Conservation (phyloP, 2,888 invertebrate species). For the Rhimphoctona megacephalus region DNA sequence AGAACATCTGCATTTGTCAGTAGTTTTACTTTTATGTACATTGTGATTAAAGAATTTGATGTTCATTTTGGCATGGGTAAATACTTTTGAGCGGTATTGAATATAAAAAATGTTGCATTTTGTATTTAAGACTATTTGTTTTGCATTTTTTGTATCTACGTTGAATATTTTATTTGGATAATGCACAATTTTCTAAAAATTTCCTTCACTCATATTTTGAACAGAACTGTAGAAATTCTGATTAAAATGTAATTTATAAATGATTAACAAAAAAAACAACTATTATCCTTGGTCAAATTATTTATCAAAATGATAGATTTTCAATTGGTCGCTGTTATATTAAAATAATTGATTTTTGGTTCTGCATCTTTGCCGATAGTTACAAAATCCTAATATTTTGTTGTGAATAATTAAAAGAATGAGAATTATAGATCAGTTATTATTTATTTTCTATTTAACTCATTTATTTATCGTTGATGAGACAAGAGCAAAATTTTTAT, state of each 20-base stretch:
- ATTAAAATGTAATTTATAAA: neutral
- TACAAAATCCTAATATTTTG: neutral
- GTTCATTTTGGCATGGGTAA: neutral
- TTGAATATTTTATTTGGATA: neutral
- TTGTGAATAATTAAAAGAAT: neutral
- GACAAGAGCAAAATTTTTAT: neutral
- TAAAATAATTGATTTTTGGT: neutral
- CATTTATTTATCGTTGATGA: neutral
- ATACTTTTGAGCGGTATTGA: neutral
- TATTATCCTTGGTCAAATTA: neutral
- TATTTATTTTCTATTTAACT: too few relatives aligned
- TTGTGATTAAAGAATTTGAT: neutral
- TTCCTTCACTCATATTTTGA: neutral
- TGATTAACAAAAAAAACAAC: neutral
- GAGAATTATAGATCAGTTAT: neutral
- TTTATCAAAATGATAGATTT: neutral
- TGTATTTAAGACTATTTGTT: neutral
- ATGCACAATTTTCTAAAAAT: neutral
- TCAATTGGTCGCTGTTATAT: neutral
- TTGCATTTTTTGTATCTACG: neutral
- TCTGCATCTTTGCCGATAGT: neutral
- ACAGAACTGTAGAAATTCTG: neutral
- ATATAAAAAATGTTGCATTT: neutral
- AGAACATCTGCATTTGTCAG: neutral
- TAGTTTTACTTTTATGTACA: neutral